Percentiles rank a stretch among this genome's conserved stretches.
Conservation (phyloP, 2,888 invertebrate species). For the Ophraella communa region DNA sequence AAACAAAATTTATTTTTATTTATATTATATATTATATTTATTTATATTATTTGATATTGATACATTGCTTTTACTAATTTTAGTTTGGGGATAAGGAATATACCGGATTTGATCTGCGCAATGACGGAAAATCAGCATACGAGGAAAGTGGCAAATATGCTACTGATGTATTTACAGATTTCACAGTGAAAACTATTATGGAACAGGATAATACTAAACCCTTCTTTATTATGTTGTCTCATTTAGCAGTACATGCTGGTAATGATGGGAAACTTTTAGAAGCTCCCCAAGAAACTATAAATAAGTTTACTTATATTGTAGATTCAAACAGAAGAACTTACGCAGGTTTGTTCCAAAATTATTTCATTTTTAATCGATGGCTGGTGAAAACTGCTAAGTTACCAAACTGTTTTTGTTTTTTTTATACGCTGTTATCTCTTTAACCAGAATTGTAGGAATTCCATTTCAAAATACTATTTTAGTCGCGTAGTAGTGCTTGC, state of each 20-base stretch:
- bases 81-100: constrained; percentile 58
- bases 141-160: constrained; percentile 83
- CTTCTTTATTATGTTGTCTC: constrained; percentile 79
- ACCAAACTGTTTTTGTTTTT: too few relatives aligned
- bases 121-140: constrained; percentile 72
- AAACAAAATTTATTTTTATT: too few relatives aligned
- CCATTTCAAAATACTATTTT: too few relatives aligned
- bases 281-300: constrained; percentile 73
- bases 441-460: too few relatives aligned
- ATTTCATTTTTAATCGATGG: not conserved
- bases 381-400: too few relatives aligned
- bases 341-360: constrained; percentile 66
- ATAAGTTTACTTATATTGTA: constrained; percentile 72
- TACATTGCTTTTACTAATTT: too few relatives aligned
- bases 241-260: constrained; percentile 80
- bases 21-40: too few relatives aligned
- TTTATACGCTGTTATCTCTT: too few relatives aligned
- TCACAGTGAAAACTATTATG: constrained; percentile 75
- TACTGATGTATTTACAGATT: constrained; percentile 82
- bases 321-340: constrained; percentile 73
- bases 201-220: constrained; percentile 72
- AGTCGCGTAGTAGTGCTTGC: too few relatives aligned
- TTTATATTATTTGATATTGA: too few relatives aligned
- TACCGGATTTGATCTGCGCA: constrained; percentile 70
- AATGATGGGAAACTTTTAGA: constrained; percentile 75